These are phyloP conservation scores for Junonia oenone DNA, from an alignment of 2,888 invertebrate genomes.

Conservation along the genomic window DNA sequence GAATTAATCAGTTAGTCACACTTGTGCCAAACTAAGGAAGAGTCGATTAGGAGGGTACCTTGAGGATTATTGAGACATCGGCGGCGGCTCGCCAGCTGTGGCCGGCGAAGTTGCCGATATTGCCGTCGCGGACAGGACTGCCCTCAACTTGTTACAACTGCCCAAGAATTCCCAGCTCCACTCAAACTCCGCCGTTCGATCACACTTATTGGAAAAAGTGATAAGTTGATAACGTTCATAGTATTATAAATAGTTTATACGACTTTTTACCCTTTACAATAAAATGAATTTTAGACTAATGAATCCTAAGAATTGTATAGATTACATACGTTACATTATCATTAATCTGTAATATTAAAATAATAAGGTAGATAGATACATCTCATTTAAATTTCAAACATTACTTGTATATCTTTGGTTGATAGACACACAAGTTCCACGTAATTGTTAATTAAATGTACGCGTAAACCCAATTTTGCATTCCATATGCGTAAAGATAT, in stretches of 20 bases:
- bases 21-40: conserved; percentile 73
- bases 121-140: conserved; percentile 56
- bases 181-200: conserved; percentile 66
- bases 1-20: conserved; percentile 79
- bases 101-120: conserved; percentile 68
- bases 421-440: too few relatives aligned
- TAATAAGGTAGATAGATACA: too few relatives aligned
- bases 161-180: conserved; percentile 58
- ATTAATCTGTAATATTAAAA: too few relatives aligned
- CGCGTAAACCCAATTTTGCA: too few relatives aligned
- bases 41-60: conserved; percentile 78
- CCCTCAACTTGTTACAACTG: conserved; percentile 72
- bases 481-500: too few relatives aligned
- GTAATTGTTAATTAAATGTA: too few relatives aligned
- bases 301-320: too few relatives aligned
- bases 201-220: conserved; percentile 13
- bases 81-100: conserved; percentile 68
- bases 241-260: not conserved
- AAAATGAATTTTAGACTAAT: not conserved
- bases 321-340: too few relatives aligned
- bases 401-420: too few relatives aligned
- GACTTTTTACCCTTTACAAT: not conserved
- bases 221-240: not conserved
- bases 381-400: not conserved
- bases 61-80: conserved; percentile 77